phyloP scores from a whole-genome alignment of 2,113 vertebrate genomes.

The Leucoraja erinaceus region DNA sequence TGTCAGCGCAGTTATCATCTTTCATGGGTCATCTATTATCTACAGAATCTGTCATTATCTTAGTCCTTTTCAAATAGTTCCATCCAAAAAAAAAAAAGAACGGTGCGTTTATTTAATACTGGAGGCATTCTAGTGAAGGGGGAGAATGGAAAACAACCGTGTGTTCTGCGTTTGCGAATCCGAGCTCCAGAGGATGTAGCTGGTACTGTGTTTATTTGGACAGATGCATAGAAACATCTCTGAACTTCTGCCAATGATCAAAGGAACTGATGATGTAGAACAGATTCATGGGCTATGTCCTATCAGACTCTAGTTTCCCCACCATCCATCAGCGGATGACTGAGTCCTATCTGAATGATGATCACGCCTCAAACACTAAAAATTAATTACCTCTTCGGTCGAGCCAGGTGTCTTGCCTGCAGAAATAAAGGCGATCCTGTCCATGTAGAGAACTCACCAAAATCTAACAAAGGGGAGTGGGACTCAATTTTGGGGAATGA shows the following conservation, averaged over 20 bases:
- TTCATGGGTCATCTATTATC: slow-evolving; percentile 65
- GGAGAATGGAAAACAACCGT: slow-evolving; percentile 50
- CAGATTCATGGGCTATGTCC: slow-evolving; percentile 93
- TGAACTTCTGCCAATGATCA: slow-evolving; percentile 89
- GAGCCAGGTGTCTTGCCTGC: slow-evolving; percentile 88
- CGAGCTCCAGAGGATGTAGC: slow-evolving; percentile 43
- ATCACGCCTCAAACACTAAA: slow-evolving; percentile 81
- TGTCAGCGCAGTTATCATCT: slow-evolving; percentile 58
- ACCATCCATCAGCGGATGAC: slow-evolving; percentile 77
- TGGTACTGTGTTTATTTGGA: slow-evolving; percentile 78
- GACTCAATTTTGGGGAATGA: background rate
- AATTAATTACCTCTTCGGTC: slow-evolving; percentile 83
- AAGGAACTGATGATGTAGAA: slow-evolving; percentile 87
- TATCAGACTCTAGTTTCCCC: slow-evolving; percentile 75
- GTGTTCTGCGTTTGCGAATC: slow-evolving; percentile 40
- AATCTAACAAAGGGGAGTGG: slow-evolving; percentile 48
- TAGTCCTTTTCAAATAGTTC: slow-evolving; percentile 51
- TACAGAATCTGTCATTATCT: slow-evolving; percentile 61
- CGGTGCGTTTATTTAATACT: slow-evolving; percentile 34
- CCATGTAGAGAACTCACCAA: slow-evolving; percentile 47
- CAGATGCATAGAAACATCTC: slow-evolving; percentile 82
- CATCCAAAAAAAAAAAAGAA: slow-evolving; percentile 24
- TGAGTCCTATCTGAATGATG: slow-evolving; percentile 75
- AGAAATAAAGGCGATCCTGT: slow-evolving; percentile 61
- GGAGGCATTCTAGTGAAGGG: slow-evolving; percentile 39